Evolutionary conservation across 1,140 invertebrate species (phyloP), one percentile per base, ranked within the genome.

Genomic region (Trachelipus rathkii): DNA sequence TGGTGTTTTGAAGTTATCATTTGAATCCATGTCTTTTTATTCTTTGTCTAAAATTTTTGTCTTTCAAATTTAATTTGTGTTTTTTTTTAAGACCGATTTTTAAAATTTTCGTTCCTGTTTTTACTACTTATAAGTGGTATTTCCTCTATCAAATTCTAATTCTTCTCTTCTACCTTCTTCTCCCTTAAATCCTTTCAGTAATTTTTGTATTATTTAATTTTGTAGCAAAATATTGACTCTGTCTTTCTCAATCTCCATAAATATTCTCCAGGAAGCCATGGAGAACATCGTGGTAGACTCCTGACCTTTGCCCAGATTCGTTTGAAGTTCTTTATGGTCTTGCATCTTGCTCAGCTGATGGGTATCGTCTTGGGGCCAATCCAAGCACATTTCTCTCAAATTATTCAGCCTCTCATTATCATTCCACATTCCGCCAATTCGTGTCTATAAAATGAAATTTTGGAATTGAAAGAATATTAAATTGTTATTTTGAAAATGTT

Each of bases 311-410:
- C 1, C 74, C 45, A 60, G 74, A 72, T 21, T 79, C 68, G 19
- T 75, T 74, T 69, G 50, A 19, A 33, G 44, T 50, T 78, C 77
- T 24, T 78, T 74, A 44, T 78, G 73, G 9, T 78, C 77, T 7
- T 11, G n/a, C 77, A 60, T 72, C 66, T 8, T 78, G 69, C 15
- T 78, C 77, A 5, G 77, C 70, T 1, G 81, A 82, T n/a, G n/a
- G n/a, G n/a, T n/a, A 78, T 91, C 89, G 8, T 90, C 88, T 81
- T 92, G 91, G 1, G n/a, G n/a, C 92, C 92, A 72, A 93, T 92
- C 84, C 92, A 93, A 0, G 91, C 91, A 81, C 92, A 93, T 78
- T 92, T 89, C 81, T 91, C n/a, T 89, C 0, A 93, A 84, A 84
- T 92, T 90, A 81, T 90, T 90, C 83, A 92, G 0, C 92, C 91